Percentiles rank a stretch among this genome's conserved stretches.
phyloP scores from a whole-genome alignment of 2,888 invertebrate species.

The Smittia aterrima region DNA sequence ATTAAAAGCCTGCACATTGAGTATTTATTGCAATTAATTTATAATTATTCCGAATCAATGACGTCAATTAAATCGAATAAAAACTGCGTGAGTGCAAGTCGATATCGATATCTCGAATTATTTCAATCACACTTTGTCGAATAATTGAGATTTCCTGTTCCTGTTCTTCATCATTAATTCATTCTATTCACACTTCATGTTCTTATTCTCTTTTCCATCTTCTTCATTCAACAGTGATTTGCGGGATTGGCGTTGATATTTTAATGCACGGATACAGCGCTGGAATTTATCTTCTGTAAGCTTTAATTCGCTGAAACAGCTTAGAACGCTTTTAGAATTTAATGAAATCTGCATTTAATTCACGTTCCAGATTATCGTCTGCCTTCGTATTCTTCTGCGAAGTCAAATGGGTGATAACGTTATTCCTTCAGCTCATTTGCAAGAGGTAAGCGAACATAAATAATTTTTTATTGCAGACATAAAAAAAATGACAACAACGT shows the following conservation, averaged over 20 bases:
- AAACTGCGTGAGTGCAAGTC: too few relatives aligned
- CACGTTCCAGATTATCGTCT: conserved; percentile 57
- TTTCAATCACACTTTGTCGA: too few relatives aligned
- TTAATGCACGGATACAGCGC: conserved; percentile 60
- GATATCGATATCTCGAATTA: too few relatives aligned
- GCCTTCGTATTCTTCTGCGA: conserved; percentile 61
- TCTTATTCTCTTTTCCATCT: too few relatives aligned
- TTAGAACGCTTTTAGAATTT: not conserved
- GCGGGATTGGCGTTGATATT: conserved; percentile 65
- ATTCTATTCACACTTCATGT: too few relatives aligned
- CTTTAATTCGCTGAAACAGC: conserved; percentile 43
- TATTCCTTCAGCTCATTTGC: conserved; percentile 59
- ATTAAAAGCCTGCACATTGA: too few relatives aligned
- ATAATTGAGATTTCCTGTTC: too few relatives aligned
- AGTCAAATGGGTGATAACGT: conserved; percentile 63
- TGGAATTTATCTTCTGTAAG: conserved; percentile 65
- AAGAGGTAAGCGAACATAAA: conserved; percentile 48
- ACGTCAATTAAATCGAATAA: too few relatives aligned
- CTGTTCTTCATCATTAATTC: too few relatives aligned
- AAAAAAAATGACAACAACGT: not conserved
- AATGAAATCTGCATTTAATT: conserved; percentile 28
- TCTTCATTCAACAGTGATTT: conserved; percentile 56
- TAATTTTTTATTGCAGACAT: conserved; percentile 25
- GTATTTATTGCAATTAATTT: too few relatives aligned
- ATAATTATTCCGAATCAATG: too few relatives aligned